phyloP scores from a whole-genome alignment of 2,113 vertebrate genomes.

The Embiotoca jacksoni region DNA sequence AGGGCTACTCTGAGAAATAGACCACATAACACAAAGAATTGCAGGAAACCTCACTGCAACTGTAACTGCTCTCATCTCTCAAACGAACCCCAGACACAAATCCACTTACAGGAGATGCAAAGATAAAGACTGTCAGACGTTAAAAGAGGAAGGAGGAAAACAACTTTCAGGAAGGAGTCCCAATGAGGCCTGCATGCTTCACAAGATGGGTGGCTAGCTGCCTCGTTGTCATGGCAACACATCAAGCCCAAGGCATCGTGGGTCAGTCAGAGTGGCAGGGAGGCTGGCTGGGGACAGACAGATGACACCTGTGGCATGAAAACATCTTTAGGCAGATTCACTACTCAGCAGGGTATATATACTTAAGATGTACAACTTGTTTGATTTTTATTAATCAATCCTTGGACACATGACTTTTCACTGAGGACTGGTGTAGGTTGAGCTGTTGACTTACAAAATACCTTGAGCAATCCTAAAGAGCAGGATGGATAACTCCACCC shows the following conservation, averaged over 20 bases:
- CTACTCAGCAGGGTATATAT: not conserved
- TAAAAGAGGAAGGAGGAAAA: slow-evolving; percentile 49
- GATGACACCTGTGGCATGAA: slow-evolving; percentile 30
- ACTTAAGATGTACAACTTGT: not conserved
- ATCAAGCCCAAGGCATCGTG: slow-evolving; percentile 38
- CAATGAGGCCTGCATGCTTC: slow-evolving; percentile 8
- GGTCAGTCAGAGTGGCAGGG: slow-evolving; percentile 30
- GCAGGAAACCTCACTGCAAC: slow-evolving; percentile 33
- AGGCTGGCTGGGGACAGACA: slow-evolving; percentile 7
- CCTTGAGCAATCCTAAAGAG: not conserved
- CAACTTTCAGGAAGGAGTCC: slow-evolving; percentile 54
- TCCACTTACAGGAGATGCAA: slow-evolving; percentile 52
- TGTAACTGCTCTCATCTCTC: slow-evolving; percentile 26
- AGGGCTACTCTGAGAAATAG: slow-evolving; percentile 12
- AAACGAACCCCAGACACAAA: slow-evolving; percentile 51
- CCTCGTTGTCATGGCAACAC: slow-evolving; percentile 56
- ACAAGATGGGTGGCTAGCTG: slow-evolving; percentile 43
- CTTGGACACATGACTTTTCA: not conserved
- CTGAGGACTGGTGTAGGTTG: not conserved
- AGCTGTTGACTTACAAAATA: not conserved
- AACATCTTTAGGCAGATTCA: not conserved
- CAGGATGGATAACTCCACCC: not conserved
- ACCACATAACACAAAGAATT: slow-evolving; percentile 15
- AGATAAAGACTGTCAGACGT: slow-evolving; percentile 40
- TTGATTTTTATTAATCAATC: not conserved